Conservation (phyloP, 2,888 invertebrate genomes). For the Pimpla rufipes region DNA sequence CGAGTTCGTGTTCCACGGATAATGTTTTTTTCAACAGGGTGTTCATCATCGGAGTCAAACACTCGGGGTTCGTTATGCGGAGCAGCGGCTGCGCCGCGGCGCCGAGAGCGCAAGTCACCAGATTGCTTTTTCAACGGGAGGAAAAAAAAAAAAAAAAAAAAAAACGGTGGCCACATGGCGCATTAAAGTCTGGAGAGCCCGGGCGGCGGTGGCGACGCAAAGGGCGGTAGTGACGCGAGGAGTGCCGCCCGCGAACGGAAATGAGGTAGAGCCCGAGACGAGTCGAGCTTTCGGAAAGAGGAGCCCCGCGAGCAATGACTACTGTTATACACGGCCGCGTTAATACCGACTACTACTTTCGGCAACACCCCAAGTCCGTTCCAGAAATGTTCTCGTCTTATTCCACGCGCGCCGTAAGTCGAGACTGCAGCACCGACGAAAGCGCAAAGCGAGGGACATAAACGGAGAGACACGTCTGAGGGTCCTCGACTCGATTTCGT, state of each 20-base stretch:
- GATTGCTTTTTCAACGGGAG: constrained; percentile 68
- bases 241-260: constrained; percentile 63
- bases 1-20: constrained; percentile 46
- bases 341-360: constrained; percentile 68
- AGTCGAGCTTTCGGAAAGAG: constrained; percentile 62
- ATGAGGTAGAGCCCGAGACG: constrained; percentile 63
- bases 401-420: too few species aligned
- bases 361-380: constrained; percentile 44
- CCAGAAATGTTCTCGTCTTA: constrained; percentile 30
- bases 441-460: constrained; percentile 21
- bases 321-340: constrained; percentile 50
- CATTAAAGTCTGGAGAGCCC: constrained; percentile 64
- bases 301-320: constrained; percentile 50
- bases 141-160: constrained; percentile 45
- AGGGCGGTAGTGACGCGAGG: constrained; percentile 32
- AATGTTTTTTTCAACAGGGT: constrained; percentile 65
- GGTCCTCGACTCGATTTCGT: constrained; percentile 9
- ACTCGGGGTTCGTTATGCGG: constrained; percentile 17
- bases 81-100: constrained; percentile 39
- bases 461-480: constrained; percentile 31
- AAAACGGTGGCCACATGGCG: constrained; percentile 61
- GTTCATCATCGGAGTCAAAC: constrained; percentile 65
- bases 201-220: constrained; percentile 33
- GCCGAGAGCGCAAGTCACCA: constrained; percentile 62
- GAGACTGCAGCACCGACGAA: constrained; percentile 31